phyloP scores from a whole-genome alignment of 2,113 vertebrate genomes.

The Sprattus sprattus region DNA sequence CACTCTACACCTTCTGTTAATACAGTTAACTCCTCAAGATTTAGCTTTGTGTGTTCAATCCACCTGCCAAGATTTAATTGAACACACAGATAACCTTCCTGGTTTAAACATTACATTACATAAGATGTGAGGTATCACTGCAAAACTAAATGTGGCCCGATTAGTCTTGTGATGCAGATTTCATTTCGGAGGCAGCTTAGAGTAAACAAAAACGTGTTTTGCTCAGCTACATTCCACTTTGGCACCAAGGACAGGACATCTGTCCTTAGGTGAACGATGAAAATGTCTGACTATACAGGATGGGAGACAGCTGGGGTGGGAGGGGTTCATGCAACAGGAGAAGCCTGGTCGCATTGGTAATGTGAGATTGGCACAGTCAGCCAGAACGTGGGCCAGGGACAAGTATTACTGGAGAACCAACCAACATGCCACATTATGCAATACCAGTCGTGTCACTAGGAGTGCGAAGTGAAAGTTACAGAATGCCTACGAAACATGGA shows the following conservation, averaged over 20 bases:
- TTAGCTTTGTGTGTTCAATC: background rate
- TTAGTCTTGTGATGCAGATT: background rate
- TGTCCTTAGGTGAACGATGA: background rate
- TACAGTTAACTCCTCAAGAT: background rate
- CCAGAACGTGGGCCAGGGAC: background rate
- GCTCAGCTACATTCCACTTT: background rate
- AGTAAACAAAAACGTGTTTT: background rate
- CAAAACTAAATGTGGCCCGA: slow-evolving; percentile 22
- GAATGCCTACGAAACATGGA: background rate
- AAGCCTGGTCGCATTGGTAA: background rate
- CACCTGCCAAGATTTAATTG: background rate
- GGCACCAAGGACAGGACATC: background rate
- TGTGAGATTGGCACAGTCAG: background rate
- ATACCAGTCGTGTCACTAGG: background rate
- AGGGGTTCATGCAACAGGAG: background rate
- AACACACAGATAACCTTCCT: background rate
- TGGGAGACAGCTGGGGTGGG: background rate
- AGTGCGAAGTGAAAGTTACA: background rate
- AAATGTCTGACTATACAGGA: background rate
- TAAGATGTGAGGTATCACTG: background rate
- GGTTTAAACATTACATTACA: slow-evolving; percentile 19
- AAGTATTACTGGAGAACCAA: background rate
- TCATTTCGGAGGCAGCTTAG: slow-evolving; percentile 7
- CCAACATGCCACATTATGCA: background rate
- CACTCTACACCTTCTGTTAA: no score